Base-by-base conservation (phyloP, 2,797 vertebrate species). In the Echeneis naucrates region DNA sequence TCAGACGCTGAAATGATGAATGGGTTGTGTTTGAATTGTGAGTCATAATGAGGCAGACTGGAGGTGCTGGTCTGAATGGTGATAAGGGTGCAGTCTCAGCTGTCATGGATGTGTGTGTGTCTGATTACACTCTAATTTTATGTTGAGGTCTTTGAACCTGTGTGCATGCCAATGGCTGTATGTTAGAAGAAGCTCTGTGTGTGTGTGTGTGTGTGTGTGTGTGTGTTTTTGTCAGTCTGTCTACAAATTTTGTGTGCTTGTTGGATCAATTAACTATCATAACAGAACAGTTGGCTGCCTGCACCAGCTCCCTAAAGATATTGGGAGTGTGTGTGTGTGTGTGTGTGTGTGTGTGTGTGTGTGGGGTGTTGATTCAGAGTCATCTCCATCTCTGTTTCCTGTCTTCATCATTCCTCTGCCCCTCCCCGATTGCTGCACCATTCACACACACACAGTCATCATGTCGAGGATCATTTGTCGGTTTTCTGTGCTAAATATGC, bases 211-310 rank as follows among this genome's bases (percentile, higher is more conserved):
- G 8, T 1, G n/a, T 1, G 47, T 50, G 21, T 24, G 47, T 48
- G 5, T 24, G 16, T 38, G 37, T 47, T 21, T 58, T 4, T 1
- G n/a, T 1, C n/a, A n/a, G n/a, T n/a, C n/a, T n/a, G n/a, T n/a
- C n/a, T n/a, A n/a, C n/a, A n/a, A n/a, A 30, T 30, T 52, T 52
- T n/a, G 7, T 37, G 23, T 57, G 26, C 24, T 56, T 45, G 21
- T 51, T 68, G 58, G 73, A 70, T 78, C 80, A 75, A 70, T 80
- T 73, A 68, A 27, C 72, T 75, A 80, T 75, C 67, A 75, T 75
- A 78, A 75, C 60, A 81, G 53, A 81, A 59, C 52, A 82, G 59
- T 75, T 77, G 64, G 63, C 61, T 56, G 75, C 56, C 30, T 72
- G 61, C 69, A 77, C 35, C 66, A 27, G 50, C 58, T 72, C 73